These are phyloP conservation scores for Oedothorax gibbosus DNA, from an alignment of 1,140 invertebrate genomes.

Conservation along the genomic window DNA sequence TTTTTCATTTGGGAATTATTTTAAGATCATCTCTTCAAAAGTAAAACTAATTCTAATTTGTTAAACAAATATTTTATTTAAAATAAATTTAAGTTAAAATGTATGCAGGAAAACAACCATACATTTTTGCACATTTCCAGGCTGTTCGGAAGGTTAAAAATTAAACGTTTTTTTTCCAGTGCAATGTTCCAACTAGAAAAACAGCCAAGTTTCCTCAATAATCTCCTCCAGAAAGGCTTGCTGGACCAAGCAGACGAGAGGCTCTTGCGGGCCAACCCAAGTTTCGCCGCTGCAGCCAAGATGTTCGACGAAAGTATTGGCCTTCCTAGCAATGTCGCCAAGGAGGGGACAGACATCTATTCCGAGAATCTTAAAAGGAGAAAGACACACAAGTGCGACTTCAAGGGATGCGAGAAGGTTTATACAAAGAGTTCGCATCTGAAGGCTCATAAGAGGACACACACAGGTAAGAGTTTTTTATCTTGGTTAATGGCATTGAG, in stretches of 20 bases:
- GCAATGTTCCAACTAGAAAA: conserved; percentile 42
- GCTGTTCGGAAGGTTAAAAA: too few relatives aligned
- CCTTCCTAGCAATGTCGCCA: conserved; percentile 52
- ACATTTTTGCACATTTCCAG: too few relatives aligned
- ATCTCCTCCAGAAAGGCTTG: conserved; percentile 25
- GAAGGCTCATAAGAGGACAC: conserved; percentile 91
- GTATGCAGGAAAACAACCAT: too few relatives aligned
- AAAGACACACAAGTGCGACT: conserved; percentile 88
- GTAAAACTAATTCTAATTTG: too few relatives aligned
- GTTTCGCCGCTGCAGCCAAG: not conserved
- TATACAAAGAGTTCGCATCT: conserved; percentile 95
- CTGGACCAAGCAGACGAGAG: conserved; percentile 27
- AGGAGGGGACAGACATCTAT: conserved; percentile 63
- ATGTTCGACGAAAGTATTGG: conserved; percentile 37
- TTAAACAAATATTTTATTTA: too few relatives aligned
- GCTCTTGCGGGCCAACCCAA: conserved; percentile 5
- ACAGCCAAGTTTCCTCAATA: conserved; percentile 32
- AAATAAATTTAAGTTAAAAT: too few relatives aligned
- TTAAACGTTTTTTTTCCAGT: conserved; percentile 13
- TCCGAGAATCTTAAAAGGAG: conserved; percentile 74
- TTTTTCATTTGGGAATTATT: too few relatives aligned
- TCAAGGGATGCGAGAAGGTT: conserved; percentile 89
- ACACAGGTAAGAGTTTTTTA: conserved; percentile 78
- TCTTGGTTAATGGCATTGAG: too few relatives aligned
- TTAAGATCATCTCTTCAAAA: too few relatives aligned